Percentiles rank a stretch among this genome's conserved stretches.
These are phyloP conservation scores for Drosophila rufa DNA, from an alignment of 1,140 invertebrate genomes.

Conservation along the genomic window DNA sequence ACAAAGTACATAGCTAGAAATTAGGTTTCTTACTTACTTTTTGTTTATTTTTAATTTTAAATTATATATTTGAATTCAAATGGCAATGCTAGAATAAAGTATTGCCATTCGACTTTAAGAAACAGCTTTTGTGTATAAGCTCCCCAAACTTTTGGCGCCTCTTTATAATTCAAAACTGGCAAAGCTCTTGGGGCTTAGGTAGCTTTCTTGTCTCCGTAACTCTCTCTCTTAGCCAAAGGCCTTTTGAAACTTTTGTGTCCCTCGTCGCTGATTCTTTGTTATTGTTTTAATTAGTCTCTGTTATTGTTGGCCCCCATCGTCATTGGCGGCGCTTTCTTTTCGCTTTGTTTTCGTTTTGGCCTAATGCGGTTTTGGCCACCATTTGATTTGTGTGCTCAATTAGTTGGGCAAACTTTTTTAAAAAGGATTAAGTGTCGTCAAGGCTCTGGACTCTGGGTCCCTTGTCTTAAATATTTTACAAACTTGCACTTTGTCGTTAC, in stretches of 20 bases:
- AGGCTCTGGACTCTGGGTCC: background rate
- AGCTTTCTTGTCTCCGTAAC: background rate
- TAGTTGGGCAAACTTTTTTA: constrained; percentile 46
- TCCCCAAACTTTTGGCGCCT: background rate
- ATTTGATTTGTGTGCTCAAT: constrained; percentile 55
- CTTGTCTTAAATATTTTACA: constrained; percentile 30
- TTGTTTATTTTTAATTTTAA: no score
- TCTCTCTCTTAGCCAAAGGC: background rate
- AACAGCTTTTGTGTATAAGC: background rate
- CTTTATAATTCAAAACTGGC: background rate
- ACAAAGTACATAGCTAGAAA: no score
- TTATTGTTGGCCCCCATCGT: constrained; percentile 21
- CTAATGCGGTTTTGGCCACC: constrained; percentile 33
- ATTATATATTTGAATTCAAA: no score
- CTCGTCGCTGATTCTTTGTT: constrained; percentile 26
- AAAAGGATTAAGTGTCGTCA: constrained; percentile 51
- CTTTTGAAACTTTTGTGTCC: constrained; percentile 11
- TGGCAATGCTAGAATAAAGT: background rate
- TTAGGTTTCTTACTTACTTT: no score
- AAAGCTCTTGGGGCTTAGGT: background rate
- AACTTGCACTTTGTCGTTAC: constrained; percentile 1
- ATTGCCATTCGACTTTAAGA: background rate
- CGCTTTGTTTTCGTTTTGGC: constrained; percentile 31
- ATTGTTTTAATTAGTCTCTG: constrained; percentile 37
- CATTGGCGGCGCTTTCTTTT: constrained; percentile 8